Evolutionary conservation across 1,140 invertebrate genomes (phyloP).

Genomic region (Heterodera carotae): DNA sequence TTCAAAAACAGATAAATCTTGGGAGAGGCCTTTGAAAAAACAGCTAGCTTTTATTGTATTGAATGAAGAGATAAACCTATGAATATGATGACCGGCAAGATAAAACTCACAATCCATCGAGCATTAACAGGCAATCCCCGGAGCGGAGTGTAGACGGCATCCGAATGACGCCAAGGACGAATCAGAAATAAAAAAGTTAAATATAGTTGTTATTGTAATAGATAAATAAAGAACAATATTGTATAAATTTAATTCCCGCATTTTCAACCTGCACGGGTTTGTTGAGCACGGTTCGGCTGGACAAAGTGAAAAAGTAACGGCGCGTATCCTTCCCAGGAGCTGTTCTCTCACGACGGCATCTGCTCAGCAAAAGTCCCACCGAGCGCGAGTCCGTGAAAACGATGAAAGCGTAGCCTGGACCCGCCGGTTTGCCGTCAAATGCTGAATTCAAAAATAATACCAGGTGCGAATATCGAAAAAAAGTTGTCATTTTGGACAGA

Average conservation of each 20-base stretch:
- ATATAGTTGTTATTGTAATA: no score
- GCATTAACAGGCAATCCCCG: constrained; percentile 94
- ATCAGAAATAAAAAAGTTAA: no score
- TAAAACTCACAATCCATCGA: constrained; percentile 77
- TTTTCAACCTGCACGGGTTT: constrained; percentile 25
- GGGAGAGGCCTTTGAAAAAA: no score
- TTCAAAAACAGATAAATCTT: no score
- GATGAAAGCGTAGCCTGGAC: constrained; percentile 71
- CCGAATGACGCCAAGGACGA: constrained; percentile 91
- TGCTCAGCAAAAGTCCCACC: constrained; percentile 86
- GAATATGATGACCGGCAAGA: no score
- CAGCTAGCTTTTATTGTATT: no score
- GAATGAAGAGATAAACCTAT: no score
- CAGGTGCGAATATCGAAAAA: no score
- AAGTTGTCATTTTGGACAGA: no score
- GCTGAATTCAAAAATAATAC: background rate
- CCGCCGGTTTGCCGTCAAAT: constrained; percentile 6
- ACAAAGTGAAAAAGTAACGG: constrained; percentile 94
- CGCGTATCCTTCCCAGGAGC: constrained; percentile 63
- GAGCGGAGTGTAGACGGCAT: constrained; percentile 96
- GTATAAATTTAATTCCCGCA: background rate
- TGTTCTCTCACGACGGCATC: constrained; percentile 92
- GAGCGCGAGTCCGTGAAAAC: constrained; percentile 87
- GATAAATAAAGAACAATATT: constrained; percentile 76
- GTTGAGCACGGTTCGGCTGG: constrained; percentile 74